Base-by-base conservation (phyloP, 2,797 vertebrate species). In the Gallinago stenura region DNA sequence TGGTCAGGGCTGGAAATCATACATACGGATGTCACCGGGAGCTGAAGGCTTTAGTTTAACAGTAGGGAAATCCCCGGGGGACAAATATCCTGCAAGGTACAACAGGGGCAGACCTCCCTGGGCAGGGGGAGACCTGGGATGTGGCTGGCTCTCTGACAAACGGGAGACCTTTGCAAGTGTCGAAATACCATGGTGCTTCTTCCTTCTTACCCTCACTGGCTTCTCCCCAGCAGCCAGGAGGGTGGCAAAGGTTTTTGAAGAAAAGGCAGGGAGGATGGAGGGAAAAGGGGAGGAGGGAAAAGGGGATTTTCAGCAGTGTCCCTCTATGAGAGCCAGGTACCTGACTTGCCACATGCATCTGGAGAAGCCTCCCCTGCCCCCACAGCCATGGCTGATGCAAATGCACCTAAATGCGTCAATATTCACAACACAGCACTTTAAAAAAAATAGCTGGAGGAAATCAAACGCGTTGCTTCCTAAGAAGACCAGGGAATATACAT, bases 401-500 rank as follows among this genome's bases (percentile, higher is more conserved):
- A 93, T 61, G n/a, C 68, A 91, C 56, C 62, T 61, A 71, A 95
- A 82, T 12, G 10, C 3, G 46, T 87, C 90, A 90, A 89, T 89
- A 96, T 92, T 90, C 26, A 21, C 73, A 77, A 82, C 66, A 72
- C 46, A 68, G 53, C 28, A 39, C 56, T 93, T 84, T 9, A 82
- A 83, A 92, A 93, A 39, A 93, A 82, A 71, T 75, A 91, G 62
- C 89, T 85, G 68, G 66, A 81, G 58, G 90, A 96, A 94, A 84
- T 89, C 53, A 94, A 90, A 96, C 62, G 28, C 3, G 24, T 80
- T 94, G 79, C 73, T 95, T 93, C 70, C 56, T 41, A 56, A 76
- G 71, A 87, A 88, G 70, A 75, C 43, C 0, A 0, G 80, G 87
- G 75, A 94, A 84, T 93, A 79, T 35, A 31, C 61, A 71, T 93